Percentiles rank a stretch among this genome's conserved stretches.
Evolutionary conservation across 2,113 vertebrate species (phyloP).

Genomic region (Pituophis catenifer): DNA sequence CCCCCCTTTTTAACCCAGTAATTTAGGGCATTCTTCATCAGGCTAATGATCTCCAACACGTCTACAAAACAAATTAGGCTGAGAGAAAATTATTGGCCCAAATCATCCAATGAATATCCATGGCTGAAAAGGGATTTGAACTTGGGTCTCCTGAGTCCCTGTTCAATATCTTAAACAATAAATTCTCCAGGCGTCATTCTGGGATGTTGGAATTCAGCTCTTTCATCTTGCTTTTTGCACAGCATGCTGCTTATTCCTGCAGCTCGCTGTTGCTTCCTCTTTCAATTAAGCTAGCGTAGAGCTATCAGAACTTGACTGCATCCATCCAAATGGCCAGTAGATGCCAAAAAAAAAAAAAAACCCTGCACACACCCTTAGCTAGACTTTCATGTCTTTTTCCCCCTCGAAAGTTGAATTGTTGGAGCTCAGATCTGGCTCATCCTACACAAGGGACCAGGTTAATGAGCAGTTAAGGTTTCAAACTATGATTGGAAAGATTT

Average conservation of each 20-base stretch:
- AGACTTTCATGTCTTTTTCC: neutral
- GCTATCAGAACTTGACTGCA: neutral
- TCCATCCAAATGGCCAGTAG: neutral
- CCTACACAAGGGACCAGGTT: neutral
- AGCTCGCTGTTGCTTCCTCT: neutral
- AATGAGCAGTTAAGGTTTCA: neutral
- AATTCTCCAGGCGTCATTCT: neutral
- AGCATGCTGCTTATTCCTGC: neutral
- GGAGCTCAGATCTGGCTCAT: neutral
- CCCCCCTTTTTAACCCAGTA: neutral
- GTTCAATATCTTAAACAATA: neutral
- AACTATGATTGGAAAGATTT: neutral
- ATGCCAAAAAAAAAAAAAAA: neutral
- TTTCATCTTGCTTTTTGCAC: neutral
- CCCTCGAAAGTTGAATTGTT: neutral
- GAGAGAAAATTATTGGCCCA: neutral
- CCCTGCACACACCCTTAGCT: neutral
- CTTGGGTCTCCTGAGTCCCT: neutral
- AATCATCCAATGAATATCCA: neutral
- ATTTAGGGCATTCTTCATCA: neutral
- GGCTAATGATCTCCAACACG: neutral
- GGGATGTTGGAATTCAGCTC: neutral
- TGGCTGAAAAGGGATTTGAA: neutral
- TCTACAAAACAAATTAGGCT: neutral
- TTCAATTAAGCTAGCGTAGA: neutral